Percentiles rank a stretch among this genome's conserved stretches.
Conservation (phyloP, 2,113 vertebrate species). For the Onychostruthus taczanowskii region DNA sequence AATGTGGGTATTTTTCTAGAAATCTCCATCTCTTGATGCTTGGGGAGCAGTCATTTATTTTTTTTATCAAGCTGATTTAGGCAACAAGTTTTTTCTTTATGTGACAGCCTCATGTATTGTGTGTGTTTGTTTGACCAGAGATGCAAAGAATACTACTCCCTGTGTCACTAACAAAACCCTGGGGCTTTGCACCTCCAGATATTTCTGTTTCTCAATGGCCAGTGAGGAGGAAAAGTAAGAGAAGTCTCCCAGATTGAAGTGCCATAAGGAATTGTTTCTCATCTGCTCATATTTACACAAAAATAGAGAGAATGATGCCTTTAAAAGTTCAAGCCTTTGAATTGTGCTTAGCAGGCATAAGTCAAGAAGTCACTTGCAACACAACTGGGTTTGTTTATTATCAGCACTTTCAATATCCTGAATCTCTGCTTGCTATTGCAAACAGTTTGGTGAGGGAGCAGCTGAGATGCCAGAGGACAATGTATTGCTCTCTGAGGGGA, state of each 20-base stretch:
- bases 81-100: background rate
- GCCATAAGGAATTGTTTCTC: background rate
- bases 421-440: conserved; percentile 29
- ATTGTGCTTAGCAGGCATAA: conserved; percentile 18
- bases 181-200: background rate
- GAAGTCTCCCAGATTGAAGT: background rate
- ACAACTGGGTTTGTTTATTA: conserved; percentile 21
- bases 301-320: background rate
- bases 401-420: conserved; percentile 17
- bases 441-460: background rate
- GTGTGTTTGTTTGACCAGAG: background rate
- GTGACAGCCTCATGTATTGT: background rate
- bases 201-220: background rate
- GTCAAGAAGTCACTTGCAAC: conserved; percentile 44
- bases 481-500: background rate
- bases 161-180: background rate
- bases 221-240: background rate
- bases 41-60: background rate
- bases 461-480: conserved; percentile 32
- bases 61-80: background rate
- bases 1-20: background rate
- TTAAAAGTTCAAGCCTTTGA: background rate
- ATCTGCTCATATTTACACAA: background rate
- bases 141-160: background rate
- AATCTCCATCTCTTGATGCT: background rate